phyloP scores from a whole-genome alignment of 1,140 invertebrate genomes.

The Ctenoplectra terminalis region DNA sequence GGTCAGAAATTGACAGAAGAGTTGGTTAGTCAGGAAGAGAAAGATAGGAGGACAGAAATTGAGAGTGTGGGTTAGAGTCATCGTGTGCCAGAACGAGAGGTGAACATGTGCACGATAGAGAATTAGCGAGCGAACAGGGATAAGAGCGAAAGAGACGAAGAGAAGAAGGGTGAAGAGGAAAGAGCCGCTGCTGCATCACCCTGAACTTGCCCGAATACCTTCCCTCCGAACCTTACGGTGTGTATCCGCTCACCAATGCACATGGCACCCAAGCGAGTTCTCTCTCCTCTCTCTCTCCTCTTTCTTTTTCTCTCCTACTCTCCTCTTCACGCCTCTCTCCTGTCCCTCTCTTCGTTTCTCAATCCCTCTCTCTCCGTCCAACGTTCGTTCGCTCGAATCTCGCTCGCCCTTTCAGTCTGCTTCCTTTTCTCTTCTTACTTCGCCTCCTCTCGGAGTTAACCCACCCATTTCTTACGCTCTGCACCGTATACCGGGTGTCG shows the following conservation, averaged over 20 bases:
- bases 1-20: slow-evolving; percentile 38
- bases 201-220: slow-evolving; percentile 77
- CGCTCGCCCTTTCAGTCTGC: slow-evolving; percentile 54
- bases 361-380: slow-evolving; percentile 6
- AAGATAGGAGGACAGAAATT: slow-evolving; percentile 39
- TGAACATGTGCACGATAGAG: slow-evolving; percentile 28
- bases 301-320: slow-evolving; percentile 11
- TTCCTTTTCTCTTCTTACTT: slow-evolving; percentile 72
- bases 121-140: slow-evolving; percentile 18
- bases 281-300: slow-evolving; percentile 29
- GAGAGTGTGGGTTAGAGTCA: slow-evolving; percentile 45
- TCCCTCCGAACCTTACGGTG: slow-evolving; percentile 65
- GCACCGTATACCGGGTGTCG: slow-evolving; percentile 74
- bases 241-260: slow-evolving; percentile 74
- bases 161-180: slow-evolving; percentile 33
- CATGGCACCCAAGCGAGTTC: slow-evolving; percentile 76
- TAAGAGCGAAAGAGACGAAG: slow-evolving; percentile 4
- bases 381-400: slow-evolving; percentile 54
- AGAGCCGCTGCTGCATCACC: slow-evolving; percentile 70
- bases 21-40: slow-evolving; percentile 50
- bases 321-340: slow-evolving; percentile 18
- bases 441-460: slow-evolving; percentile 71
- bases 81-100: neutral
- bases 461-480: slow-evolving; percentile 79
- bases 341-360: neutral